These are phyloP conservation scores for Acrossocheilus wenchowensis DNA, from an alignment of 2,797 vertebrate genomes.

Conservation along the genomic window DNA sequence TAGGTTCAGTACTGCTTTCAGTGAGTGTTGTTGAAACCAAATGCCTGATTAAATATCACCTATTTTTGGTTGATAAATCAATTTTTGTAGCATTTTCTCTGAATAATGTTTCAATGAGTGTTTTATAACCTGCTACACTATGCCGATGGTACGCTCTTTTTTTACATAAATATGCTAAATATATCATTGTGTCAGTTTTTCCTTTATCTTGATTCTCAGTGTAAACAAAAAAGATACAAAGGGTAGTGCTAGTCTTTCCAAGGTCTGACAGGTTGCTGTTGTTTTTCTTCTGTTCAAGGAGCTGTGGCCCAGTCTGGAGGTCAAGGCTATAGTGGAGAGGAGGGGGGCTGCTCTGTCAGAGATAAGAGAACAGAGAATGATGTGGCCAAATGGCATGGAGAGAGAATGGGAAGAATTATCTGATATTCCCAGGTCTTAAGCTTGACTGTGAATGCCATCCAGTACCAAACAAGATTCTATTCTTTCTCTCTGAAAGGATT, in stretches of 20 bases:
- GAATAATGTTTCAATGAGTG: background rate
- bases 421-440: constrained; percentile 71
- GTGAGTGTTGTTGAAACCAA: background rate
- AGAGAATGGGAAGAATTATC: constrained; percentile 65
- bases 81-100: background rate
- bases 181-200: constrained; percentile 5
- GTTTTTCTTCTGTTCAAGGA: constrained; percentile 44
- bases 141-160: background rate
- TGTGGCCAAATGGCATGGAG: constrained; percentile 69
- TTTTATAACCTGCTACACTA: constrained; percentile 13
- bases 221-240: constrained; percentile 35
- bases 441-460: constrained; percentile 70
- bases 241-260: constrained; percentile 23
- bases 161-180: constrained; percentile 16
- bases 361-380: constrained; percentile 74
- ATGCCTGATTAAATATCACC: constrained; percentile 4
- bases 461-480: constrained; percentile 69
- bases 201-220: constrained; percentile 6
- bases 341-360: constrained; percentile 61
- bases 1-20: background rate
- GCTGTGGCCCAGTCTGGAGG: constrained; percentile 62
- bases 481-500: constrained; percentile 58
- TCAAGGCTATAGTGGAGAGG: constrained; percentile 57
- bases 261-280: constrained; percentile 46
- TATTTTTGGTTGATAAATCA: background rate